Evolutionary conservation across 2,113 vertebrate genomes (phyloP), one percentile per base, ranked within the genome.

Genomic region (Aldabrachelys gigantea): DNA sequence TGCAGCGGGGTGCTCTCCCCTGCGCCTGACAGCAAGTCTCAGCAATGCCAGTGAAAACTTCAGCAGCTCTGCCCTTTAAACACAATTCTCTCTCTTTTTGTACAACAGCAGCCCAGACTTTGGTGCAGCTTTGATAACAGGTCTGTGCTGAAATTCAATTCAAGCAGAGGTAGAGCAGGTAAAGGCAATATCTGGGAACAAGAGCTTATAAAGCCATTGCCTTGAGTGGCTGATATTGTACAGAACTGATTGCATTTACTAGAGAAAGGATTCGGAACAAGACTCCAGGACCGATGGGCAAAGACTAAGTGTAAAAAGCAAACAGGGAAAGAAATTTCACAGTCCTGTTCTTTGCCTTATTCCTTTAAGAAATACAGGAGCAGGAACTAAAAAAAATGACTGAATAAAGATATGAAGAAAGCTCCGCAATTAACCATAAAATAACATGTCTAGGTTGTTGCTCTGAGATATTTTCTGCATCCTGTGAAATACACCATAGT

Each of bases 341-440:
- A 83, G 3, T 80, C 5, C 24, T 8, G 25, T 10, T 29, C 24
- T 9, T 2, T 54, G 50, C 5, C 9, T 56, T 44, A 41, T 35
- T 85, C 10, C 38, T 44, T 81, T n/a, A n/a, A 44, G 27, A 52
- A 56, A 41, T 25, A 52, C 49, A 83, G 49, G 56, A 7, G 22
- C 38, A 44, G 85, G 80, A 82, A 88, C 75, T 12, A 85, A 81
- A 53, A 78, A 65, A 62, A 29, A 4, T 29, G 25, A 22, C 35
- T 44, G 29, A 79, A 92, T 62, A 84, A 84, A 88, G 47, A 81
- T 54, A 54, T 1, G 5, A 86, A 91, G 21, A 88, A 29, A 93
- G 80, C 79, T 82, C 84, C 79, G 72, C 62, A 52, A 27, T 10
- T 81, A 52, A 41, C 25, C 3, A 27, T 31, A 17, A 59, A 52